A percentile compares a stretch with the other conserved stretches of the same genome.
Conservation (phyloP, 2,888 invertebrate species). For the Epirrhoe alternata region DNA sequence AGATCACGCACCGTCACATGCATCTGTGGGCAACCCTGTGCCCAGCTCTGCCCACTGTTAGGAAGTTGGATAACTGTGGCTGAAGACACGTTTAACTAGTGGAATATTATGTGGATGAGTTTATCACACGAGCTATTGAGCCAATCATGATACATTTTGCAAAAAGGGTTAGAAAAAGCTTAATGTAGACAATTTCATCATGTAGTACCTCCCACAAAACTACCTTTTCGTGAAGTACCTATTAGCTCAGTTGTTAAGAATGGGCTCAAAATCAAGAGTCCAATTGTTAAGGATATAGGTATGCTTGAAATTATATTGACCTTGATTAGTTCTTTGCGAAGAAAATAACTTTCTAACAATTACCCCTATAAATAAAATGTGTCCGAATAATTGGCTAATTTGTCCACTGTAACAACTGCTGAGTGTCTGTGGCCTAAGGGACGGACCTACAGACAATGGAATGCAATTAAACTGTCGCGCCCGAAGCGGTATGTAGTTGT, state of each 20-base stretch:
- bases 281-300: no score
- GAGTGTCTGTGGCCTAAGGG: conserved; percentile 35
- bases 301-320: no score
- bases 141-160: no score
- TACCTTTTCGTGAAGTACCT: no score
- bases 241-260: no score
- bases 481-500: conserved; percentile 42
- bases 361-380: conserved; percentile 7
- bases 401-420: conserved; percentile 22
- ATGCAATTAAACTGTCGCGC: conserved; percentile 52
- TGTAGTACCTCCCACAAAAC: no score
- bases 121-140: background rate
- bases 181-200: no score
- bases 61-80: background rate
- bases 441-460: conserved; percentile 47
- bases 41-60: background rate
- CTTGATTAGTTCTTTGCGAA: background rate
- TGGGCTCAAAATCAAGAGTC: no score
- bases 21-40: background rate
- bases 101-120: background rate
- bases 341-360: background rate
- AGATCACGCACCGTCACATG: conserved; percentile 5
- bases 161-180: no score
- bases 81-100: background rate
- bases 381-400: conserved; percentile 29